Conservation (phyloP, 2,797 vertebrate species). For the Pseudochirops corinnae region DNA sequence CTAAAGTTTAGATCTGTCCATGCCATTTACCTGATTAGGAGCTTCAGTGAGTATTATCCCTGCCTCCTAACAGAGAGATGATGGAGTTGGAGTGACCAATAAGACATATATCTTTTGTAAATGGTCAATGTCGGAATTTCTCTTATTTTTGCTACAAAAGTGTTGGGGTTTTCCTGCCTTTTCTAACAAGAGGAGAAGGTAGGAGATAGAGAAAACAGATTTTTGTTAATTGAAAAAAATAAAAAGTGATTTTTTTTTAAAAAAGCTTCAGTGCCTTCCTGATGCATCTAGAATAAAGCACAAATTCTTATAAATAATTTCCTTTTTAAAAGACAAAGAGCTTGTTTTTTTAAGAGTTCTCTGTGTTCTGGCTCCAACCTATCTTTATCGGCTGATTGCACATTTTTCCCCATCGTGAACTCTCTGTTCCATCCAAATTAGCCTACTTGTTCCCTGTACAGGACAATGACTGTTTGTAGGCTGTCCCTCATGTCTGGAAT, state of each 20-base stretch:
- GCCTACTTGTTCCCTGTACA: not conserved
- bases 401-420: not conserved
- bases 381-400: not conserved
- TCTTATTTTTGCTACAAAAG: not conserved
- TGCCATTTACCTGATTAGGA: not conserved
- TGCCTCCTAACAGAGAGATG: not conserved
- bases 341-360: not conserved
- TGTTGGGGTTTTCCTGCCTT: not conserved
- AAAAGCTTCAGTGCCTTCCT: not conserved
- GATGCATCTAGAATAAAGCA: not conserved
- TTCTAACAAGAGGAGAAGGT: not conserved
- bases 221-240: not conserved
- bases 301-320: not conserved
- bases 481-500: too few species aligned
- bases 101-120: not conserved
- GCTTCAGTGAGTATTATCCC: not conserved
- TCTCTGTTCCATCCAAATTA: not conserved
- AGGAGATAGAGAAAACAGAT: not conserved
- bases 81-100: not conserved
- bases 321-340: not conserved
- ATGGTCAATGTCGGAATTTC: not conserved
- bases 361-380: not conserved
- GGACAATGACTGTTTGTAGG: too few species aligned
- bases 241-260: not conserved
- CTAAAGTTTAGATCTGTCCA: not conserved